phyloP scores from a whole-genome alignment of 2,888 invertebrate species.

The Augochlorella aurata region DNA sequence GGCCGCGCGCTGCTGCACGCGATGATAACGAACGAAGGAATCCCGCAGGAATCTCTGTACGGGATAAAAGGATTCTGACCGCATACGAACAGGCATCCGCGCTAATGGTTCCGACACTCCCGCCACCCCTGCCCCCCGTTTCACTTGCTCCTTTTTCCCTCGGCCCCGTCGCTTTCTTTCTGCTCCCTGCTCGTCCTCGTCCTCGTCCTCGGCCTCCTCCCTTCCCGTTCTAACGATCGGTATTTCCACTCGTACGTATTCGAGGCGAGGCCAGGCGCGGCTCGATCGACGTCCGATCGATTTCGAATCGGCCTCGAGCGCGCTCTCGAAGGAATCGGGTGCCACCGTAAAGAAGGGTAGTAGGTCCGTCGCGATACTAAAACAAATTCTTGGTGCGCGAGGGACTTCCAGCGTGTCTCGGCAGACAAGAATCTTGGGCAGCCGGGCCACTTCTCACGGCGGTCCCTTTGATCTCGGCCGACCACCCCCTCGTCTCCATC shows the following conservation, averaged over 20 bases:
- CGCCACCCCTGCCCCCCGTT: conserved; percentile 24
- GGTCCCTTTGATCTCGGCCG: conserved; percentile 77
- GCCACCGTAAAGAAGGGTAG: conserved; percentile 57
- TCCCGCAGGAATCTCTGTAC: conserved; percentile 74
- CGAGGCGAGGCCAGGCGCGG: neutral
- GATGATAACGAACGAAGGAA: conserved; percentile 76
- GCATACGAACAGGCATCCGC: conserved; percentile 74
- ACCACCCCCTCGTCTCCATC: conserved; percentile 71
- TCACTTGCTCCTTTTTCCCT: conserved; percentile 12
- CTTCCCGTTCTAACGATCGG: conserved; percentile 64
- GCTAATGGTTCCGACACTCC: conserved; percentile 78
- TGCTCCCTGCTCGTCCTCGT: conserved; percentile 30
- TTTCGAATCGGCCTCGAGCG: neutral
- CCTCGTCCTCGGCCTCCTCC: conserved; percentile 30
- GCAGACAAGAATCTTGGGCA: conserved; percentile 80
- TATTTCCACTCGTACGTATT: conserved; percentile 63
- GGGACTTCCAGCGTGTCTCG: conserved; percentile 74
- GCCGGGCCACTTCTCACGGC: conserved; percentile 81
- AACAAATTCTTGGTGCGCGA: conserved; percentile 75
- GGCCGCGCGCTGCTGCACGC: conserved; percentile 73
- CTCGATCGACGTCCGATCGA: neutral
- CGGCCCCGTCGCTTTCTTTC: conserved; percentile 14
- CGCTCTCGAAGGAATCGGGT: conserved; percentile 31
- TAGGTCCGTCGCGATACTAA: conserved; percentile 71
- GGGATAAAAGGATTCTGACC: conserved; percentile 75